A percentile compares a stretch with the other conserved stretches of the same genome.
Evolutionary conservation across 2,888 invertebrate genomes (phyloP).

Genomic region (Cremastobaeus sp.): DNA sequence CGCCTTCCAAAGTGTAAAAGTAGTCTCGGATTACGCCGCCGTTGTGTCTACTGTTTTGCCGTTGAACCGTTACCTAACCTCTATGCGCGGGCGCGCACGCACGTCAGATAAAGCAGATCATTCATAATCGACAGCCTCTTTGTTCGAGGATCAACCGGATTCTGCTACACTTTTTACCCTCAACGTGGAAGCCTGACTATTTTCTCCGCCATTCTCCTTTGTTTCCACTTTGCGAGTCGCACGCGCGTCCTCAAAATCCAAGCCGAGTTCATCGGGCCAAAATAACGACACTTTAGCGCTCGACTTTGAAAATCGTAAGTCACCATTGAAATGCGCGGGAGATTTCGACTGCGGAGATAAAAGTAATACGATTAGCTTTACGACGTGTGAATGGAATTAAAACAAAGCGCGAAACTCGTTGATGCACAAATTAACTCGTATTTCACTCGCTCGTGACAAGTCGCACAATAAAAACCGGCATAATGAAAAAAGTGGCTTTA

Average conservation of each 20-base stretch:
- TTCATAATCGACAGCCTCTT: conserved; percentile 47
- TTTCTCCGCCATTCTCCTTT: conserved; percentile 34
- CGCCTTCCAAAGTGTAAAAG: conserved; percentile 50
- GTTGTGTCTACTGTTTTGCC: conserved; percentile 73
- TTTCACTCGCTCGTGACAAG: neutral
- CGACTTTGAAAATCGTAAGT: too few species aligned
- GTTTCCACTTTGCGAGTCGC: conserved; percentile 32
- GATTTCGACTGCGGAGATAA: conserved; percentile 20
- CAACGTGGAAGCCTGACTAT: conserved; percentile 22
- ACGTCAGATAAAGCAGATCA: conserved; percentile 44
- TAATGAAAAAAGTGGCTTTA: too few species aligned
- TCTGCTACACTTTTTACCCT: conserved; percentile 34
- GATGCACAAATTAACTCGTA: too few species aligned
- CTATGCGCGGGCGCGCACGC: conserved; percentile 56
- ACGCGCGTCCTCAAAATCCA: conserved; percentile 14
- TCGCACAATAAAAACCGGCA: conserved; percentile 3
- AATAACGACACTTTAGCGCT: too few species aligned
- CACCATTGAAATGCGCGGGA: too few species aligned
- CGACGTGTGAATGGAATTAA: neutral
- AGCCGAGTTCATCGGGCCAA: too few species aligned
- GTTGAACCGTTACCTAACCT: conserved; percentile 76
- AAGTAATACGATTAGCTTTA: too few species aligned
- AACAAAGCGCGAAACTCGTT: too few species aligned
- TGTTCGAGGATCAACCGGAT: conserved; percentile 41
- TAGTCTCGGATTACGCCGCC: conserved; percentile 66